phyloP scores from a whole-genome alignment of 2,888 invertebrate genomes.

The Falcaria lacertinaria region DNA sequence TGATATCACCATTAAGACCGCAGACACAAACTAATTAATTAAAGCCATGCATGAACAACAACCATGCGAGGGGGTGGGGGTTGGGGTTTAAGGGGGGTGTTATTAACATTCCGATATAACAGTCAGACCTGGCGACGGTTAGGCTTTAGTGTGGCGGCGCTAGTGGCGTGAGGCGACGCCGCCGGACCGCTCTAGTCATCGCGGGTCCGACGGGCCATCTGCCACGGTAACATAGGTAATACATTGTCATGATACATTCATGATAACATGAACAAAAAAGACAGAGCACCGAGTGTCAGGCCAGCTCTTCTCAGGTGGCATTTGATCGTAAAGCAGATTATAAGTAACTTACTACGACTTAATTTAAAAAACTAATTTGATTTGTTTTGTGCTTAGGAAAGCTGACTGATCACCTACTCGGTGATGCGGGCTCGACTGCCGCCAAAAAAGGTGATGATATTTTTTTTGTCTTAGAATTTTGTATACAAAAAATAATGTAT shows the following conservation, averaged over 20 bases:
- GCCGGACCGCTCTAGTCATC: constrained; percentile 78
- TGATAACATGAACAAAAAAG: too few relatives aligned
- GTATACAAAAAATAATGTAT: too few relatives aligned
- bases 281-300: too few relatives aligned
- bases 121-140: constrained; percentile 63
- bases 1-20: constrained; percentile 9
- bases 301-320: too few relatives aligned
- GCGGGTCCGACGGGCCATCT: constrained; percentile 71
- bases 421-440: too few relatives aligned
- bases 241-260: not conserved
- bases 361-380: too few relatives aligned
- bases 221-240: constrained; percentile 15
- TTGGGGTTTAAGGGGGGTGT: constrained; percentile 4
- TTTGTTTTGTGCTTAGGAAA: too few relatives aligned
- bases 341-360: too few relatives aligned
- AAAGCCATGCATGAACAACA: constrained; percentile 49
- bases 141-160: constrained; percentile 57
- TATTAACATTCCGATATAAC: constrained; percentile 44
- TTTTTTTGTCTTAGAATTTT: too few relatives aligned
- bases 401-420: too few relatives aligned
- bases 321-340: too few relatives aligned
- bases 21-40: constrained; percentile 16
- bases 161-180: constrained; percentile 65
- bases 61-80: constrained; percentile 27
- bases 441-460: too few relatives aligned